Evolutionary conservation across 2,113 vertebrate species (phyloP).

Genomic region (Chionodraco myersi): DNA sequence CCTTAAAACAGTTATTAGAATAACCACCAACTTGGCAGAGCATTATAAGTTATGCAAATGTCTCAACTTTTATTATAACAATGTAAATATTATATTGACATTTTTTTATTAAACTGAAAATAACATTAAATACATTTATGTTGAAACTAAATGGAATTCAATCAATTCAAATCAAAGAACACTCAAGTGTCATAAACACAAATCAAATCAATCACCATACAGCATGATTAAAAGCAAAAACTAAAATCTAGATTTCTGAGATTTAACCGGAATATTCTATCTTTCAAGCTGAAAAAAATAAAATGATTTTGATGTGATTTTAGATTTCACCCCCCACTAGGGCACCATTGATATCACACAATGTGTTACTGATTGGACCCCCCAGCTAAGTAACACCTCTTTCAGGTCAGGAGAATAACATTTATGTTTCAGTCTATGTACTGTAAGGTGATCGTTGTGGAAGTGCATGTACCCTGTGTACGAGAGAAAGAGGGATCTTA

Average conservation of each 20-base stretch:
- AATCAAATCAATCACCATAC: neutral
- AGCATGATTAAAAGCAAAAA: neutral
- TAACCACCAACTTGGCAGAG: neutral
- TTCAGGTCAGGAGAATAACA: too few species aligned
- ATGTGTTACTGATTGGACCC: too few species aligned
- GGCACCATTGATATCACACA: too few species aligned
- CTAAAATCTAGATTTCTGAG: neutral
- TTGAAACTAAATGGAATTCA: too few species aligned
- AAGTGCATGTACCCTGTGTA: neutral
- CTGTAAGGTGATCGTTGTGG: neutral
- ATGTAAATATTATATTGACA: neutral
- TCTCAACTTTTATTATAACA: neutral
- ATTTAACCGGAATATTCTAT: neutral
- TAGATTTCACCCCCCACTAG: too few species aligned
- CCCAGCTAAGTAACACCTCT: too few species aligned
- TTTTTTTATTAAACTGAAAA: neutral
- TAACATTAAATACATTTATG: neutral
- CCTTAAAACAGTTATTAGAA: neutral
- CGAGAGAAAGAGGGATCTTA: neutral
- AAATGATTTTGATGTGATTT: too few species aligned
- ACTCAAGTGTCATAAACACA: neutral
- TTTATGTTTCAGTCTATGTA: neutral
- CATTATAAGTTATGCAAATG: neutral
- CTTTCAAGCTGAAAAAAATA: too few species aligned
- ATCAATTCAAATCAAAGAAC: neutral